Conservation (phyloP, 2,113 vertebrate genomes). For the Etheostoma spectabile region DNA sequence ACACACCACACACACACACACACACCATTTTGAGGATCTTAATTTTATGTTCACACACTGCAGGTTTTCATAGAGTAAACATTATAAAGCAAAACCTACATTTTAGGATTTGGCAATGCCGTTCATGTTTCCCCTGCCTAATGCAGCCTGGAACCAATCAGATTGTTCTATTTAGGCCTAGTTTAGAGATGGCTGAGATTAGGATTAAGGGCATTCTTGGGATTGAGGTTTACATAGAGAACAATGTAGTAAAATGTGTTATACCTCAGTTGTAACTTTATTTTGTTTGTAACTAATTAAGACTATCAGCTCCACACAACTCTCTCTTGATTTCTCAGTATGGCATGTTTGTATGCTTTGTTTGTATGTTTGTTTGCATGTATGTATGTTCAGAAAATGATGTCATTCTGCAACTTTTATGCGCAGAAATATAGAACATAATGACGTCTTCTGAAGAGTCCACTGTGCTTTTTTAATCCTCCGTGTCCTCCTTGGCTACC, state of each 20-base stretch:
- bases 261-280: conserved; percentile 8
- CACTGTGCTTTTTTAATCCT: no score
- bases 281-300: no score
- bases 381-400: no score
- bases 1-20: no score
- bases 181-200: conserved; percentile 35
- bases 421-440: no score
- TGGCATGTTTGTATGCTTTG: no score
- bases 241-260: conserved; percentile 19
- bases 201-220: conserved; percentile 5
- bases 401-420: rapidly evolving
- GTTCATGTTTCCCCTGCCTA: background rate
- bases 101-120: background rate
- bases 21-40: no score
- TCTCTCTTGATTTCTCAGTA: no score
- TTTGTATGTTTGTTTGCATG: no score
- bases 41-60: background rate
- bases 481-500: no score
- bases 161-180: background rate
- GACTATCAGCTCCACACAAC: no score
- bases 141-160: conserved; percentile 12
- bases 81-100: background rate
- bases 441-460: no score
- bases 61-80: background rate
- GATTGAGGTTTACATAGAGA: background rate